A percentile compares a stretch with the other conserved stretches of the same genome.
phyloP scores from a whole-genome alignment of 1,140 invertebrate genomes.

The Drosophila serrata region DNA sequence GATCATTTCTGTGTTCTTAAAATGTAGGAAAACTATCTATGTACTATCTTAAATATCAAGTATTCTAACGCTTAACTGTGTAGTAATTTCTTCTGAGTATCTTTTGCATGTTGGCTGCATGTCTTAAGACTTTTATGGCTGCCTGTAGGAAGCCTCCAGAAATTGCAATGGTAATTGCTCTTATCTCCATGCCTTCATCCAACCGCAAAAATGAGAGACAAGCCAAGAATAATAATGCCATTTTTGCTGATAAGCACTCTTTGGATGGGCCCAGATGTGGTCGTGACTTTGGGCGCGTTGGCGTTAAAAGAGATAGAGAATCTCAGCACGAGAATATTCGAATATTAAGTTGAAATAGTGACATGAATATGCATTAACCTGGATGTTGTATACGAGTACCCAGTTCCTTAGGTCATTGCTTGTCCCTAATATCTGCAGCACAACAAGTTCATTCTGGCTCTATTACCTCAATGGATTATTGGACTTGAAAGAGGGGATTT shows the following conservation, averaged over 20 bases:
- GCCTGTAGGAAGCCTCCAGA: constrained; percentile 5
- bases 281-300: constrained; percentile 37
- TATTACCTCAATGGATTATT: constrained; percentile 20
- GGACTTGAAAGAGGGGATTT: not conserved
- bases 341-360: constrained; percentile 22
- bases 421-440: constrained; percentile 7
- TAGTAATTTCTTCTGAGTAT: not conserved
- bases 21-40: not conserved
- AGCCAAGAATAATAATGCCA: constrained; percentile 32
- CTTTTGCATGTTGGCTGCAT: constrained; percentile 6
- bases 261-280: constrained; percentile 29
- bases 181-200: constrained; percentile 27
- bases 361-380: constrained; percentile 4
- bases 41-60: not conserved
- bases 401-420: constrained; percentile 8
- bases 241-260: constrained; percentile 31
- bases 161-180: constrained; percentile 42
- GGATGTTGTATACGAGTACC: not conserved
- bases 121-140: constrained; percentile 11
- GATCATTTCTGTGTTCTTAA: not conserved
- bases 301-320: constrained; percentile 25
- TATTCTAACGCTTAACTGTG: not conserved
- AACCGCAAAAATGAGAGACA: constrained; percentile 31
- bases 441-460: constrained; percentile 21
- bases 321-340: constrained; percentile 22